These are phyloP conservation scores for Melieria omissa DNA, from an alignment of 2,888 invertebrate species.

Conservation along the genomic window DNA sequence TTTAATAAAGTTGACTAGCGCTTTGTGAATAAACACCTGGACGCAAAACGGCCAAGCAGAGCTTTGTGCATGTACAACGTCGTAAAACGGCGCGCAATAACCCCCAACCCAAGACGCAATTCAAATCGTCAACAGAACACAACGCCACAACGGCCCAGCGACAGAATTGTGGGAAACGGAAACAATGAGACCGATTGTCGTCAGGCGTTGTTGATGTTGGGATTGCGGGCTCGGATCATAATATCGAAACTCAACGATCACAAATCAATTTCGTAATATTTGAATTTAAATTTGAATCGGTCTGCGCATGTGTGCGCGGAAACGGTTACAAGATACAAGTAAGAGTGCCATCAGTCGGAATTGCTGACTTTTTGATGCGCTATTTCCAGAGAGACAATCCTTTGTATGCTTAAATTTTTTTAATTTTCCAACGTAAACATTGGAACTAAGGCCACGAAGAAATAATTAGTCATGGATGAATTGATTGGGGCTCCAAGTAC, in stretches of 20 bases:
- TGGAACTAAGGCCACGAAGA: too few relatives aligned
- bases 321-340: not conserved
- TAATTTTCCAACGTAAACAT: too few relatives aligned
- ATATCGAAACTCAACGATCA: not conserved
- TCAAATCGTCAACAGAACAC: not conserved
- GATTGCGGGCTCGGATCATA: not conserved
- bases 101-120: not conserved
- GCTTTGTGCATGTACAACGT: too few relatives aligned
- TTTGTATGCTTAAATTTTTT: too few relatives aligned
- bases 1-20: not conserved
- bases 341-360: too few relatives aligned
- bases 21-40: conserved; percentile 4
- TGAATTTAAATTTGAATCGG: not conserved
- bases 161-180: conserved; percentile 37
- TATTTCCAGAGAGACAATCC: too few relatives aligned
- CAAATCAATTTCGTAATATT: conserved; percentile 14
- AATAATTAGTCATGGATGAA: too few relatives aligned
- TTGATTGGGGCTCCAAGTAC: too few relatives aligned
- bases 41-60: conserved; percentile 1
- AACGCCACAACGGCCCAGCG: too few relatives aligned
- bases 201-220: conserved; percentile 48
- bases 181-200: conserved; percentile 65
- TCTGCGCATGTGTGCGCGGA: not conserved
- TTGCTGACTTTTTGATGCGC: too few relatives aligned
- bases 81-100: not conserved